Conservation (phyloP, 2,797 vertebrate species). For the Manis crassicaudata region DNA sequence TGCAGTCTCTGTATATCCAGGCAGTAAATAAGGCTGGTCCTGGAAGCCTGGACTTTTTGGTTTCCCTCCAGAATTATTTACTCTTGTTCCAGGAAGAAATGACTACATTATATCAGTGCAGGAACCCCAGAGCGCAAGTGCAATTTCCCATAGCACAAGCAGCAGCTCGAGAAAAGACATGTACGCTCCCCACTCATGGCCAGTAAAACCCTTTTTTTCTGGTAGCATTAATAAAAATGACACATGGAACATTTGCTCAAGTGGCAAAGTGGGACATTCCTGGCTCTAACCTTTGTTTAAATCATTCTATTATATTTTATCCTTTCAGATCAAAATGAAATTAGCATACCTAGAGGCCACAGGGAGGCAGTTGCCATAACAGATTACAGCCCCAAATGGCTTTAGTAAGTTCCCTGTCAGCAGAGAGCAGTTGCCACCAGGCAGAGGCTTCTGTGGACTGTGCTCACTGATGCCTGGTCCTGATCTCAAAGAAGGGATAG, state of each 20-base stretch:
- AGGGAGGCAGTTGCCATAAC: constrained; percentile 32
- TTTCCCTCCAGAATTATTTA: constrained; percentile 80
- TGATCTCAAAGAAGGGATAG: background rate
- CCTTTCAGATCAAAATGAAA: constrained; percentile 74
- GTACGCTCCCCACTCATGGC: constrained; percentile 67
- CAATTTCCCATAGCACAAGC: constrained; percentile 80
- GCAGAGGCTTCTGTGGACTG: background rate
- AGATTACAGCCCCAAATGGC: background rate
- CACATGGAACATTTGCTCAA: constrained; percentile 77
- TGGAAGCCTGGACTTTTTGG: constrained; percentile 74
- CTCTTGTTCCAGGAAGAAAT: constrained; percentile 76
- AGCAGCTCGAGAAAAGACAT: constrained; percentile 78
- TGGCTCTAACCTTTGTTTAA: constrained; percentile 80
- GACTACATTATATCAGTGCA: constrained; percentile 77
- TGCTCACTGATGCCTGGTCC: background rate
- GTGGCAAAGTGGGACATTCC: constrained; percentile 75
- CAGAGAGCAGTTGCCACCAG: background rate
- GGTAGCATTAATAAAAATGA: constrained; percentile 81
- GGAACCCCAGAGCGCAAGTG: constrained; percentile 80
- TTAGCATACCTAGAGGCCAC: constrained; percentile 58
- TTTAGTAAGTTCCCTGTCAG: constrained; percentile 49
- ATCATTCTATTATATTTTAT: constrained; percentile 75
- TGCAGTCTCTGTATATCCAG: constrained; percentile 68
- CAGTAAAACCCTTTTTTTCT: constrained; percentile 69
- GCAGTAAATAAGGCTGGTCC: constrained; percentile 77